phyloP scores from a whole-genome alignment of 2,797 vertebrate species.

The Darevskia mixta region DNA sequence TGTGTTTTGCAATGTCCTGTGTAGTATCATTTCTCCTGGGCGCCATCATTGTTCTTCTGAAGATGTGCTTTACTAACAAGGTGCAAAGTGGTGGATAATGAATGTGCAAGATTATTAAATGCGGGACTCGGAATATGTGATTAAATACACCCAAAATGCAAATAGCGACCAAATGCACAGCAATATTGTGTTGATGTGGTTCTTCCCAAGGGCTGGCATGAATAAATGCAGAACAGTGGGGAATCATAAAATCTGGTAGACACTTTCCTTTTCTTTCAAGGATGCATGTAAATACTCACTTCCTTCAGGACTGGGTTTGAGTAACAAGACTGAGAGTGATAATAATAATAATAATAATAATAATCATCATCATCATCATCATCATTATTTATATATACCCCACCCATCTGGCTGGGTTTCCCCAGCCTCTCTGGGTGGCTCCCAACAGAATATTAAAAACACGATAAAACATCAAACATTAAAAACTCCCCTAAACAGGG shows the following conservation, averaged over 20 bases:
- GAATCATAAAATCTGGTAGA: neutral
- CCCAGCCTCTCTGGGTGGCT: too few species aligned
- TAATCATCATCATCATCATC: too few species aligned
- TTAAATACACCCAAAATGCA: conserved; percentile 12
- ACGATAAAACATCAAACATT: too few species aligned
- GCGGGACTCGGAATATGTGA: neutral
- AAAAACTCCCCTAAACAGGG: too few species aligned
- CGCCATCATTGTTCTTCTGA: conserved; percentile 33
- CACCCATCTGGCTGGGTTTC: too few species aligned
- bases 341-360: too few species aligned
- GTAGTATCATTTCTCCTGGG: conserved; percentile 50
- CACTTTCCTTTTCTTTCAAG: neutral
- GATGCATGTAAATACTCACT: neutral
- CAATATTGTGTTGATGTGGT: neutral
- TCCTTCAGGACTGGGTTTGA: neutral
- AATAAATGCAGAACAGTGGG: neutral
- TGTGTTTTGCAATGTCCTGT: conserved; percentile 43
- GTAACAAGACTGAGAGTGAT: too few species aligned
- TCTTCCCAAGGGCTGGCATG: neutral
- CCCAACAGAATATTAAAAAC: too few species aligned
- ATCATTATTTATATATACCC: too few species aligned
- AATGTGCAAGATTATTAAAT: conserved; percentile 27
- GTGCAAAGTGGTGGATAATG: neutral
- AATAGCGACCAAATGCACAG: neutral
- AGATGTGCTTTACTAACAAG: neutral